Base-by-base conservation (phyloP, 1,140 invertebrate genomes). In the Drosophila micromelanica region DNA sequence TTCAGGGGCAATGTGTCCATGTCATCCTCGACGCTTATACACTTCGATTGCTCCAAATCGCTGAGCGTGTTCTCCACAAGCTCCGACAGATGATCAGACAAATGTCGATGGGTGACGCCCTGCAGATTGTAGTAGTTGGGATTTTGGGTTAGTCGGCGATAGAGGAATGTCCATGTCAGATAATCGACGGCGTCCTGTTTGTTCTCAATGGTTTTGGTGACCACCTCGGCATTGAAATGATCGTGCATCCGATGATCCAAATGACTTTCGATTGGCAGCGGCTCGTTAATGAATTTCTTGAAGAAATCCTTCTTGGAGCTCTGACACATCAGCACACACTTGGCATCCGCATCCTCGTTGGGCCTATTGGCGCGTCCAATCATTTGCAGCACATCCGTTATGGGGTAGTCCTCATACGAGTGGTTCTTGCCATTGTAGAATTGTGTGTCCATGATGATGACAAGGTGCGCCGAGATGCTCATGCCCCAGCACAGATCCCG, bases 131-230 rank as follows among this genome's bases (percentile, higher is more conserved):
- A 99, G 91, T 99, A 99, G 92, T 99, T 99, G 7, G 99, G 99
- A 94, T 99, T 99, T 93, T 99, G 98, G 1, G 99, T 99, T 84
- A 99, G 95, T 67, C 99, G 93, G 12, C 98, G 94, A 91, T 99
- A 99, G 0, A 99, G 93, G 93, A 99, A 99, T 0, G 98, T 99
- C 99, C 99, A 99, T 0, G 99, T 99, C 2, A 99, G 93, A 90
- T 99, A 99, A 93, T 99, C 99, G 0, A 99, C 98, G 0, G 98
- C 98, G 92, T 99, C 99, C 92, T 99, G 99, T 93, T 99, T 99
- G 93, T 99, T 99, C 92, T 99, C 99, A 91, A 99, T 99, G 0
- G 98, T 99, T 93, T 99, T 99, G 0, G 99, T 99, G 0, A 99
- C 98, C 57, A 99, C 99, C 93, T 99, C 99, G 0, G 99, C 98